These are phyloP conservation scores for western clawed frog (Xenopus tropicalis) DNA, from an alignment of 2,113 vertebrate species.

Conservation along the genomic window UCB_Xtro_10.0 CM004445.2:54964501-54965000, in stretches of 20 bases:
- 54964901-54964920: background rate
- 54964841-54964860: slow-evolving; percentile 1
- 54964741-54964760: background rate
- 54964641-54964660: too few relatives aligned
- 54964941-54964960: too few relatives aligned
- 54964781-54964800: slow-evolving; percentile 33
- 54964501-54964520: too few relatives aligned
- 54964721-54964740: background rate
- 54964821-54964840: slow-evolving; percentile 27
- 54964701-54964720: background rate
- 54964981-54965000: too few relatives aligned
- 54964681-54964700: background rate
- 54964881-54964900: background rate
- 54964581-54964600: too few relatives aligned
- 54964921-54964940: background rate
- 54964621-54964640: too few relatives aligned
- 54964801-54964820: slow-evolving; percentile 24
- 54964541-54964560: too few relatives aligned
- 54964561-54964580: too few relatives aligned
- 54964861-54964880: slow-evolving; percentile 19
- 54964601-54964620: too few relatives aligned
- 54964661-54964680: too few relatives aligned
- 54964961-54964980: too few relatives aligned
- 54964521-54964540: too few relatives aligned
- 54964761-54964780: background rate